Base-by-base conservation (phyloP, 2,888 invertebrate genomes). In the Hypercompe scribonia region DNA sequence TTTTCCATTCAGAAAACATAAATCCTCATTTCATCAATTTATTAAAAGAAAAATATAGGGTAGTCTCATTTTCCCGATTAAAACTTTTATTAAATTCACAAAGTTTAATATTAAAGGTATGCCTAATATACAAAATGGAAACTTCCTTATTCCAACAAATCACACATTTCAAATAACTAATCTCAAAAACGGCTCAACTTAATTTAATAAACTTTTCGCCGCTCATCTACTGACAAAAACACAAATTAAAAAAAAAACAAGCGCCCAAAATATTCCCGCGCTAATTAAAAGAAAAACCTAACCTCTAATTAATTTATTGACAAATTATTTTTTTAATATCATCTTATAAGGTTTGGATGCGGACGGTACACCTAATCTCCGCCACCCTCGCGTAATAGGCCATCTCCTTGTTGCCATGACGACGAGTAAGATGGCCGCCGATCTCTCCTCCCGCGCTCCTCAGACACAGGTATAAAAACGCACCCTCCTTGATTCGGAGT, bases 311-410 rank as follows among this genome's bases (percentile, higher is more conserved):
- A 81, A 84, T 80, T 84, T 81, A 78, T 78, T 81, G 80, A 74
- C 77, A 83, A 78, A 81, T 84, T 84, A 81, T 82, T 81, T 84
- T 84, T 84, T 79, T 81, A 79, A 83, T 80, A 78, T 84, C 74
- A 77, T 87, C 85, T 87, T 77, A 66, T 71, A 71, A 72, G 73
- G 63, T 84, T 84, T 64, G 71, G 83, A 70, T 94, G 92, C 92
- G 90, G 84, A 88, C 94, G 79, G 84, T 95, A 94, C 94, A 77
- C 90, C 93, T 95, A 95, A 95, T 95, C 95, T 95, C 90, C 92
- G 86, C 95, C 94, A 94, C 95, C 95, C 94, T 93, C 91, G 90
- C 90, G 91, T 95, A 95, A 95, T 95, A 95, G 95, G 95, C 95
- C 95, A 95, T 95, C 95, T 95, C 95, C 95, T 92, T 88, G 93